Base-by-base conservation (phyloP, 1,140 invertebrate species). In the Pseudomyrmex gracilis region DNA sequence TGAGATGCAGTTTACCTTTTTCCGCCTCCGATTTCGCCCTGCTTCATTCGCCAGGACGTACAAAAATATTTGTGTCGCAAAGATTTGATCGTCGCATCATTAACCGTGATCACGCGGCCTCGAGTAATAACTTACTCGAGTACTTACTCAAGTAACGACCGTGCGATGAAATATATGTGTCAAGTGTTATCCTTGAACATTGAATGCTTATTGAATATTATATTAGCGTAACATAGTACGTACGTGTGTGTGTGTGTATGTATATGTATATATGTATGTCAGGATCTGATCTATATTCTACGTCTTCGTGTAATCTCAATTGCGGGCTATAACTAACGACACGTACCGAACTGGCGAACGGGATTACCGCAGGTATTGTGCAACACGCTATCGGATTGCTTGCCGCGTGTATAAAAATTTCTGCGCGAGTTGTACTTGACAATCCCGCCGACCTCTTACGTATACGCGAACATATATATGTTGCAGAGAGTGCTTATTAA, bases 101-200 rank as follows among this genome's bases (percentile, higher is more conserved):
- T 80, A 80, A 71, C 53, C 76, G 34, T 5, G 76, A 80, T 71
- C 53, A 71, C 49, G 66, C 66, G 51, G 15, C n/a, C n/a, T n/a
- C 24, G 76, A 15, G 66, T 80, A 80, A 80, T 60, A 78, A 78
- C 64, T 70, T 22, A 47, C 49, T 51, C 43, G 17, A 34, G 34
- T 34, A 34, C 34, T 34, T 45, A 67, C 53, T 17, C 47, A 13
- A 22, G 43, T 17, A 24, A 53, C 13, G 76, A 53, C 20, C 64
- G 43, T 53, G 53, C 15, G 43, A 47, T 34, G 53, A 13, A 51
- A 12, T 51, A 78, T 78, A 80, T 80, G 43, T 80, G 76, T 80
- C 76, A 80, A 80, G 76, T 71, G 66, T 80, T 80, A 80, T 20
- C 76, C 76, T 80, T 80, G 76, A 71, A 55, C 66, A 80, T 20